These are phyloP conservation scores for Hirudinaria manillensis DNA, from an alignment of 2,888 invertebrate species.

Conservation along the genomic window DNA sequence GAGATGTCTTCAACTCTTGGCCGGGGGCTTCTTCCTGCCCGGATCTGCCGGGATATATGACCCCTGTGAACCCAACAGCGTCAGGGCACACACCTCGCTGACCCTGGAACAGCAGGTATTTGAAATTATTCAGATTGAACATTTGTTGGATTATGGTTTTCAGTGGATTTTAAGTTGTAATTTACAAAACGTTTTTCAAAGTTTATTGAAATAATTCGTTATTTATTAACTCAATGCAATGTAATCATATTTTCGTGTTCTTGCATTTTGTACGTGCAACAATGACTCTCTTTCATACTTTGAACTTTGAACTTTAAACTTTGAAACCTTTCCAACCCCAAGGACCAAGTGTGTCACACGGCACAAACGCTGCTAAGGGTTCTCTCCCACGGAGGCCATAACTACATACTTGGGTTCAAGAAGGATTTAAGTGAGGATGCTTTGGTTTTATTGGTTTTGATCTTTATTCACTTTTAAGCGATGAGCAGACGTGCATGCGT, in stretches of 20 bases:
- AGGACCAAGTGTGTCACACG: constrained; percentile 82
- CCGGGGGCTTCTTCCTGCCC: constrained; percentile 89
- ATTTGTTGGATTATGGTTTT: background rate
- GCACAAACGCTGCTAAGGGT: constrained; percentile 87
- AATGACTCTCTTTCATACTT: no score
- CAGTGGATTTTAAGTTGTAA: no score
- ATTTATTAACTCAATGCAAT: no score
- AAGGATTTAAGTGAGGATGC: constrained; percentile 56
- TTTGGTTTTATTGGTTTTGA: background rate
- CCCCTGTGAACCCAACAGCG: constrained; percentile 72
- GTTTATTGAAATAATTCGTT: no score
- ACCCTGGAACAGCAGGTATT: constrained; percentile 69
- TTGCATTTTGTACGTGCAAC: no score
- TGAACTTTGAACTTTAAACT: no score
- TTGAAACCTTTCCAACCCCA: no score
- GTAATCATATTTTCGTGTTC: no score
- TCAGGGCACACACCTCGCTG: constrained; percentile 82
- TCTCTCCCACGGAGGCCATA: constrained; percentile 80
- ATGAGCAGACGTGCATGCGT: no score
- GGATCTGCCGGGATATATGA: constrained; percentile 76
- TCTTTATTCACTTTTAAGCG: background rate
- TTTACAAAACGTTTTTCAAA: no score
- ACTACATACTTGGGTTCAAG: constrained; percentile 72
- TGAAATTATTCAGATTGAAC: background rate
- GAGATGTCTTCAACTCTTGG: constrained; percentile 79